Evolutionary conservation across 2,888 invertebrate species (phyloP), one percentile per base, ranked within the genome.

Genomic region (Lycaena phlaeas): DNA sequence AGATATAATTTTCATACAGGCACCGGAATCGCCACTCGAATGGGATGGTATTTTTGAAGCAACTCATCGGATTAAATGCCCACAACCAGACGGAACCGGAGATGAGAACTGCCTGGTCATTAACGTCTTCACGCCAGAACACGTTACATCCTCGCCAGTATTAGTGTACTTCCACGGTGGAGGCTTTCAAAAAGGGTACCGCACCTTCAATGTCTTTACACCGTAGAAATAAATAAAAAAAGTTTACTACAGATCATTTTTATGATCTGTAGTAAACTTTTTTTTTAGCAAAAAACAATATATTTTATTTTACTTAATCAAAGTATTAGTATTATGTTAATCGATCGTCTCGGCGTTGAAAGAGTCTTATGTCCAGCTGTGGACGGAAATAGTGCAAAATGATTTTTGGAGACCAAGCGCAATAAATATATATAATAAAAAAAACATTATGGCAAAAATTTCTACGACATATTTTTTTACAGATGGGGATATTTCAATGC

Each of bases 11-110:
- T 38, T 37, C 12, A 27, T 38, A 15, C 48, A 79, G 81, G 68
- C 70, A 0, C 75, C 81, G 0, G 56, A 61, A 18, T 63, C 73
- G 0, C 69, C 72, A 0, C 56, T 57, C 0, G 41, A 42, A 1
- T 81, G 82, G 82, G 78, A 74, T 48, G 79, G 81, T 11, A 61
- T 70, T 41, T 77, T 79, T 57, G 82, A 84, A 53, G 82, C 79
- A 14, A 72, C 61, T 15, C 69, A 81, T 53, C 68, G 65, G 44
- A 54, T 81, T 37, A 64, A 57, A 42, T 84, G 82, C 45, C 64
- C 64, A 1, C 82, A 82, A 45, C 52, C 59, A 0, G 62, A 54
- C 22, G 61, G 54, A 7, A 46, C 54, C 1, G 78, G 77, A 2
- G 65, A 65, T 27, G 76, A 78, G 49, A 72, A 78, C 63, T 85